Conservation (phyloP, 2,797 vertebrate genomes). For the Alcedo atthis region DNA sequence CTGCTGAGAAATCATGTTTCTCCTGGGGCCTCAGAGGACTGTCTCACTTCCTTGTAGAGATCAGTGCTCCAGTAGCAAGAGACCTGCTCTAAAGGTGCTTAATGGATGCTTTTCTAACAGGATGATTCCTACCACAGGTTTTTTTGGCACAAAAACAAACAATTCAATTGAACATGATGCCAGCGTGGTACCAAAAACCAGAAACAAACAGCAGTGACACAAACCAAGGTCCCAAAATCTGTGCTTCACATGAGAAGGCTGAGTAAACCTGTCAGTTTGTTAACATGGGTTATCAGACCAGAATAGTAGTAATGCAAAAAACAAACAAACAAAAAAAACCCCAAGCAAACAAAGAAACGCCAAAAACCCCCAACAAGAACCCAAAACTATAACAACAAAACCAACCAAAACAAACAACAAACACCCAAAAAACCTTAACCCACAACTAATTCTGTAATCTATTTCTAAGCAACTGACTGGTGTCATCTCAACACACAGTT, state of each 20-base stretch:
- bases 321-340: neutral
- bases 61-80: neutral
- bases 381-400: too few species aligned
- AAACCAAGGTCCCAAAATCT: neutral
- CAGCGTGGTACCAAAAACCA: rapidly evolving
- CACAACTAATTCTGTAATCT: neutral
- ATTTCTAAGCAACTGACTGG: neutral
- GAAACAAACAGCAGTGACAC: neutral
- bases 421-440: too few species aligned
- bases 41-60: neutral
- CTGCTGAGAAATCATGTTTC: neutral
- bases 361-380: too few species aligned
- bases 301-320: neutral
- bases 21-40: neutral
- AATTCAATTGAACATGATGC: neutral
- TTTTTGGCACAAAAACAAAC: neutral
- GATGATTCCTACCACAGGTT: neutral
- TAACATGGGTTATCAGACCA: neutral
- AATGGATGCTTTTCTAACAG: neutral
- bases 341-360: too few species aligned
- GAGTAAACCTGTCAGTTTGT: neutral
- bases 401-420: too few species aligned
- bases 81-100: neutral
- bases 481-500: neutral
- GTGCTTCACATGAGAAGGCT: neutral